phyloP scores from a whole-genome alignment of 1,140 invertebrate genomes.

The Lasioglossum albipes region DNA sequence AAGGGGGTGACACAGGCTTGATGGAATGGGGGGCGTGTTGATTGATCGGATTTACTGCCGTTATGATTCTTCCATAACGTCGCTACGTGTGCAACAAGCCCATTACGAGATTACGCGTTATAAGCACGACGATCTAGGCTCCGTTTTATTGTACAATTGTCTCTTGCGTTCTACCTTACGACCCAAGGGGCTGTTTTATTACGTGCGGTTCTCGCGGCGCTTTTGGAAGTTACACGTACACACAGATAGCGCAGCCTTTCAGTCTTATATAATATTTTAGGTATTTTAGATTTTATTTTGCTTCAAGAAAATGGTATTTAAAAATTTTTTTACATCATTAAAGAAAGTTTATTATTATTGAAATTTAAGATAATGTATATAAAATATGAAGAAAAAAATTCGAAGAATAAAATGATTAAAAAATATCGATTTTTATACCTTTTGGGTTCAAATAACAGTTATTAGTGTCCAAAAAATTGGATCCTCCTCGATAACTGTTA shows the following conservation, averaged over 20 bases:
- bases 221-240: background rate
- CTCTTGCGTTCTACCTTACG: slow-evolving; percentile 11
- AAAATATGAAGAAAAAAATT: no score
- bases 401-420: no score
- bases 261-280: no score
- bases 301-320: no score
- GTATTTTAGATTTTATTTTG: no score
- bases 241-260: background rate
- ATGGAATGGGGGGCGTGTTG: slow-evolving; percentile 38
- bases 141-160: slow-evolving; percentile 54
- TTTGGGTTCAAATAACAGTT: no score
- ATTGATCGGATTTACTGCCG: slow-evolving; percentile 58
- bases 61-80: slow-evolving; percentile 57
- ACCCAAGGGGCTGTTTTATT: slow-evolving; percentile 41
- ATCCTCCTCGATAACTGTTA: no score
- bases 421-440: no score
- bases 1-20: slow-evolving; percentile 3
- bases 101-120: slow-evolving; percentile 72
- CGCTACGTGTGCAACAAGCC: slow-evolving; percentile 68
- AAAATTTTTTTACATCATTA: no score
- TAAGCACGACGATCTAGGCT: slow-evolving; percentile 15
- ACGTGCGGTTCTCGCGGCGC: slow-evolving; percentile 1
- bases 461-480: no score
- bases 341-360: no score
- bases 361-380: no score